Evolutionary conservation across 2,888 invertebrate species (phyloP).

Genomic region (Megalurothrips usitatus): DNA sequence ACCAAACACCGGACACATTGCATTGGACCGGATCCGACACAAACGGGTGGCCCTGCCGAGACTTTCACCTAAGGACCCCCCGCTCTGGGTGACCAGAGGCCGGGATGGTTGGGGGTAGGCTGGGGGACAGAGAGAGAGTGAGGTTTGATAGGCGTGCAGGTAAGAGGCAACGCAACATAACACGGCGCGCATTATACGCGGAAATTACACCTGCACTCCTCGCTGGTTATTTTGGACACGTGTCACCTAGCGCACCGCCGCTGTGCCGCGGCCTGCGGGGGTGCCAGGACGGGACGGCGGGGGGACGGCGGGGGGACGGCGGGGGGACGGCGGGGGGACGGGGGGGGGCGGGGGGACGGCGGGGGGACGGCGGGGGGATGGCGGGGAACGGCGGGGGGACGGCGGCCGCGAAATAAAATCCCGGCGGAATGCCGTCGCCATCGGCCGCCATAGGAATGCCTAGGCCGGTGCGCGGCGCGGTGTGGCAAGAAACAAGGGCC

Average conservation of each 20-base stretch:
- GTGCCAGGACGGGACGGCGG: neutral
- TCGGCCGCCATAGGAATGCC: neutral
- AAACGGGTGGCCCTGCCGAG: too few species aligned
- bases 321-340: neutral
- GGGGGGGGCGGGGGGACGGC: neutral
- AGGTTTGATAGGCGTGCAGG: neutral
- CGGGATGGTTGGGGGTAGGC: too few species aligned
- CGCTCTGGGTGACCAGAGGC: too few species aligned
- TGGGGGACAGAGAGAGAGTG: too few species aligned
- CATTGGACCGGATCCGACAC: too few species aligned
- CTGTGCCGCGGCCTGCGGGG: neutral
- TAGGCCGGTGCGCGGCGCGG: neutral
- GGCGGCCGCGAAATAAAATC: neutral
- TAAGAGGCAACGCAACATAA: neutral
- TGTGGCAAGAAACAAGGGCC: too few species aligned
- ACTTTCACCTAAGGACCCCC: too few species aligned
- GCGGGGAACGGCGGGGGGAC: neutral
- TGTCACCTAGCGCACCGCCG: neutral
- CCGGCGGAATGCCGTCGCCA: neutral
- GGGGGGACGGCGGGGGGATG: neutral
- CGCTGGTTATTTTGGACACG: slow-evolving; percentile 3
- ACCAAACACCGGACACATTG: too few species aligned
- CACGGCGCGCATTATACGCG: neutral
- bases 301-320: neutral
- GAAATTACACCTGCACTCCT: slow-evolving; percentile 8